A percentile compares a stretch with the other conserved stretches of the same genome.
phyloP scores from a whole-genome alignment of 2,888 invertebrate species.

The Spatulosminthurus flaviceps region DNA sequence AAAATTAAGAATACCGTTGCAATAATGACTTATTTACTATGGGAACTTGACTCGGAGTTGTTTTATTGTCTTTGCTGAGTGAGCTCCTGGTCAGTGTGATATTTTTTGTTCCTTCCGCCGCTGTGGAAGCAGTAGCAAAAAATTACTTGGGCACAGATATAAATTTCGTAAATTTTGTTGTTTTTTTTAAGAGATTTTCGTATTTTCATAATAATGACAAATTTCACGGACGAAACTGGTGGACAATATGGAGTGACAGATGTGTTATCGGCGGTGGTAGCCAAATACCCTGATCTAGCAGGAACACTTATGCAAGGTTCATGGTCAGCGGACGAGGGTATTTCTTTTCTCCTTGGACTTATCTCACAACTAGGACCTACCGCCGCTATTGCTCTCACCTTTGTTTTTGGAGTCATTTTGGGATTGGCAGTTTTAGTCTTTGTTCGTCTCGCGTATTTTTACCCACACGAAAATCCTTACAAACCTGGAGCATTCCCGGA shows the following conservation, averaged over 20 bases:
- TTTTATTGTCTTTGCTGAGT: too few species aligned
- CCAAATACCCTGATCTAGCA: neutral
- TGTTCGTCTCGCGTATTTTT: slow-evolving; percentile 32
- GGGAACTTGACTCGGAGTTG: too few species aligned
- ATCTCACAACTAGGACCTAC: neutral
- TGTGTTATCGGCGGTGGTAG: neutral
- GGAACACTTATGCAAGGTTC: neutral
- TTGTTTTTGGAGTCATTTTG: neutral
- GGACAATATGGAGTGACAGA: neutral
- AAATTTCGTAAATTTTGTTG: too few species aligned
- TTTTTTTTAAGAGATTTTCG: too few species aligned
- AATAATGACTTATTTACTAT: too few species aligned
- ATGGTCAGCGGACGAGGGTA: neutral
- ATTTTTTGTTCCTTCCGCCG: too few species aligned
- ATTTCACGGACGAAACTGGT: neutral
- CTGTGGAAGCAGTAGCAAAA: too few species aligned
- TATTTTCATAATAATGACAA: neutral
- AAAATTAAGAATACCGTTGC: too few species aligned
- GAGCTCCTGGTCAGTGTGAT: too few species aligned
- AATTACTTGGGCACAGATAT: too few species aligned
- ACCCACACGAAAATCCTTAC: slow-evolving; percentile 7
- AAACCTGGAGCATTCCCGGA: neutral
- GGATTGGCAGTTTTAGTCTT: slow-evolving; percentile 7
- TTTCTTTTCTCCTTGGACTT: neutral
- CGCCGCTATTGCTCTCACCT: neutral